Conservation (phyloP, 2,888 invertebrate genomes). For the Campoletis raptor region DNA sequence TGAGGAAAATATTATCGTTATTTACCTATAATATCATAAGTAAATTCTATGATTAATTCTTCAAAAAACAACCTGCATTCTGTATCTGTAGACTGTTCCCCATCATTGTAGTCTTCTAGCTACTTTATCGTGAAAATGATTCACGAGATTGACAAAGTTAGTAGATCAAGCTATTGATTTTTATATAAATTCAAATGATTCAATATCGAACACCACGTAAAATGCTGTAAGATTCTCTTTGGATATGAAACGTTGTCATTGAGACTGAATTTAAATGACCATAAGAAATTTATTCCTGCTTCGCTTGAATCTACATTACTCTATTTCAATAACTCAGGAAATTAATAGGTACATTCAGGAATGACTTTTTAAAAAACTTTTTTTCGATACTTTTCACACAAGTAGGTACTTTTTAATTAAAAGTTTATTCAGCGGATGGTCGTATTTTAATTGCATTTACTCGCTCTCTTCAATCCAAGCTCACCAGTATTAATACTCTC, state of each 20-base stretch:
- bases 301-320: background rate
- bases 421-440: slow-evolving; percentile 16
- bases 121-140: too few relatives aligned
- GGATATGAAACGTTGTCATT: background rate
- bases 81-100: too few relatives aligned
- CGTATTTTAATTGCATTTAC: slow-evolving; percentile 33
- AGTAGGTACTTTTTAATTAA: slow-evolving; percentile 21
- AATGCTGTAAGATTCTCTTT: background rate
- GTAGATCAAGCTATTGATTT: background rate
- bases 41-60: too few relatives aligned
- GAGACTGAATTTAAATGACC: background rate
- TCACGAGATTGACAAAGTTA: too few relatives aligned
- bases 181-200: background rate
- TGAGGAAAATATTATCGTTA: too few relatives aligned
- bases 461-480: slow-evolving; percentile 9
- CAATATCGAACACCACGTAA: background rate
- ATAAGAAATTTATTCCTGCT: background rate
- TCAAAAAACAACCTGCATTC: too few relatives aligned
- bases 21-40: too few relatives aligned
- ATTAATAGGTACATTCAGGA: background rate
- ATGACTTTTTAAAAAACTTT: background rate
- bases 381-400: slow-evolving; percentile 16
- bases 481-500: slow-evolving; percentile 22
- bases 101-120: too few relatives aligned
- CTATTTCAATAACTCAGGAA: background rate